phyloP scores from a whole-genome alignment of 23 tunicate species.

The Clavelina lepadiformis region DNA sequence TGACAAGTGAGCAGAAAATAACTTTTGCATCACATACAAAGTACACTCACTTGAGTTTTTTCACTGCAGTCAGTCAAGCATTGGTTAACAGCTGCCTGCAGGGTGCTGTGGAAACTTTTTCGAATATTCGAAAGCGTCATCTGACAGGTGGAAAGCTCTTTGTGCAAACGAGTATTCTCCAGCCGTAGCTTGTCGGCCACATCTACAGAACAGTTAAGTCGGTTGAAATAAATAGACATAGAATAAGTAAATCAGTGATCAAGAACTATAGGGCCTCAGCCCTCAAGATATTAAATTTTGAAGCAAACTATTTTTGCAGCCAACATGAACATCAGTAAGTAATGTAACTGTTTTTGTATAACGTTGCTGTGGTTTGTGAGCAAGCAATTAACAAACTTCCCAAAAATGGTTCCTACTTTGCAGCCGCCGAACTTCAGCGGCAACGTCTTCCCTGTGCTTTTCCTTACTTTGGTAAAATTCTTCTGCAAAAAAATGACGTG shows the following conservation, averaged over 20 bases:
- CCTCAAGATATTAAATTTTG: too few species aligned
- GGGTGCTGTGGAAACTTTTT: slow-evolving; percentile 2
- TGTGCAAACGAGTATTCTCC: slow-evolving; percentile 35
- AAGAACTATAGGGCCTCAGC: too few species aligned
- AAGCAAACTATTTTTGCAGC: too few species aligned
- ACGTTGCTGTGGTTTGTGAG: neutral
- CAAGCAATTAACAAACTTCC: neutral
- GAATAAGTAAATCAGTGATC: neutral
- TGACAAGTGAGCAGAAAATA: neutral
- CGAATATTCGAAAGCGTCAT: slow-evolving; percentile 10
- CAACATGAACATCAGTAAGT: too few species aligned
- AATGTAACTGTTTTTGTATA: too few species aligned
- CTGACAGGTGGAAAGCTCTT: slow-evolving; percentile 3
- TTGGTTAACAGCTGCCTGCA: slow-evolving; percentile 6
- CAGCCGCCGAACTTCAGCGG: slow-evolving; percentile 42
- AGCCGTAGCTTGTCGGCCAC: slow-evolving; percentile 43
- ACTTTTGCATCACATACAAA: neutral
- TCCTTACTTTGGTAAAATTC: slow-evolving; percentile 53
- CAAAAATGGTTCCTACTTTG: slow-evolving; percentile 43
- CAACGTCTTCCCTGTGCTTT: slow-evolving; percentile 64
- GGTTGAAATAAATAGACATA: neutral
- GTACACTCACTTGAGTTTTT: slow-evolving; percentile 10
- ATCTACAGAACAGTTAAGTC: slow-evolving; percentile 13
- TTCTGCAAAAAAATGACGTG: slow-evolving; percentile 26
- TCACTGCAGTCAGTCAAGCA: slow-evolving; percentile 10